These are phyloP conservation scores for Baccha elongata DNA, from an alignment of 2,888 invertebrate species.

Conservation along the genomic window DNA sequence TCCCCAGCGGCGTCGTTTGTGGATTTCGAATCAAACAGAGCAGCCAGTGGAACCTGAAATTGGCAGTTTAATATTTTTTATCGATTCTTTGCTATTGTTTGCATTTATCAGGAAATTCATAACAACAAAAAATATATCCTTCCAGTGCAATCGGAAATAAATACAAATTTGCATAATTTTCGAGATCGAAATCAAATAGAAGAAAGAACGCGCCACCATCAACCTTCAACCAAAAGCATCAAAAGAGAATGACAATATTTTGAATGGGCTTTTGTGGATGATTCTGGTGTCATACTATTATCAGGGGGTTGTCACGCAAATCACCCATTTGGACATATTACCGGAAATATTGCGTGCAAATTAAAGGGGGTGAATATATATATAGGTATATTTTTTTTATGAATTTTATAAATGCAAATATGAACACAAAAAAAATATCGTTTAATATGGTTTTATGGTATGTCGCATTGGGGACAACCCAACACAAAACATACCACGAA, in stretches of 20 bases:
- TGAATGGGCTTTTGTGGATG: slow-evolving; percentile 14
- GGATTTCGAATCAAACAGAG: slow-evolving; percentile 17
- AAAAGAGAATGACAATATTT: slow-evolving; percentile 1
- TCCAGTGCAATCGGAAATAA: slow-evolving; percentile 29
- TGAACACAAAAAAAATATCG: neutral
- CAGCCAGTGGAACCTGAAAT: neutral
- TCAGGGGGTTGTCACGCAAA: slow-evolving; percentile 34
- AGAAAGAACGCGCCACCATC: slow-evolving; percentile 14
- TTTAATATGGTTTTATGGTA: slow-evolving; percentile 21
- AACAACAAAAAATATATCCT: slow-evolving; percentile 17
- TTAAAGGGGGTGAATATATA: slow-evolving; percentile 19
- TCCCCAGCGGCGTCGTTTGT: neutral
- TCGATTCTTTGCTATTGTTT: neutral
- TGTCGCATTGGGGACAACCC: slow-evolving; percentile 13
- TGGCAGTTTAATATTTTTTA: neutral
- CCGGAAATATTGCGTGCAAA: slow-evolving; percentile 12
- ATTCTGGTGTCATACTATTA: slow-evolving; percentile 18
- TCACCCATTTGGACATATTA: slow-evolving; percentile 33
- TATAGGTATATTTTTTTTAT: slow-evolving; percentile 3
- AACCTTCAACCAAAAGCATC: neutral
- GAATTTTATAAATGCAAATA: slow-evolving; percentile 37
- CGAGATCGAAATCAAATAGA: slow-evolving; percentile 36
- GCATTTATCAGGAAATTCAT: slow-evolving; percentile 5
- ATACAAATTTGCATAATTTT: slow-evolving; percentile 50
- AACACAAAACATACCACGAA: slow-evolving; percentile 27